A percentile compares a stretch with the other conserved stretches of the same genome.
phyloP scores from a whole-genome alignment of 2,113 vertebrate genomes.

The Penelope pileata region DNA sequence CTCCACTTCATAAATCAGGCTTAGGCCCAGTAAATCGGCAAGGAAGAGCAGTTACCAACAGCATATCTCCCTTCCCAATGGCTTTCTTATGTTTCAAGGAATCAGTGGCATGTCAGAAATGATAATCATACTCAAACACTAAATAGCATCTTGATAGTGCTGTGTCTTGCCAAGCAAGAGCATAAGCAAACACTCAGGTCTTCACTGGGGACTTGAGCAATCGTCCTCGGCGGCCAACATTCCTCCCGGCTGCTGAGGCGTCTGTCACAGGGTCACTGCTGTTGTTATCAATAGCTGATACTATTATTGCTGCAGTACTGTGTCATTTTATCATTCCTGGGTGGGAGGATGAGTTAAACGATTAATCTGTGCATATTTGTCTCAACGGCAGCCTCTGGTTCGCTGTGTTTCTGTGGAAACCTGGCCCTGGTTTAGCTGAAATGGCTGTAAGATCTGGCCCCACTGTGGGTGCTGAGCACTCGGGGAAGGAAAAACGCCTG shows the following conservation, averaged over 20 bases:
- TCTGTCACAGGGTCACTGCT: neutral
- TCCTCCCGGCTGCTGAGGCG: constrained; percentile 46
- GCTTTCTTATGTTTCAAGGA: neutral
- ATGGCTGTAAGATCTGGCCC: constrained; percentile 42
- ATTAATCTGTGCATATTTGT: constrained; percentile 28
- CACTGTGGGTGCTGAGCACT: constrained; percentile 4
- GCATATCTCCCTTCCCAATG: neutral
- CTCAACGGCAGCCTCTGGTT: neutral
- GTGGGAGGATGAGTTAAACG: constrained; percentile 53
- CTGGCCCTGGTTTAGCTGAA: constrained; percentile 45
- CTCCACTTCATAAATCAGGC: constrained; percentile 59
- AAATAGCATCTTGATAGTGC: neutral
- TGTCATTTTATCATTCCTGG: constrained; percentile 39
- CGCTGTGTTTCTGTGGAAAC: constrained; percentile 31
- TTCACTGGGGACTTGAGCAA: constrained; percentile 60
- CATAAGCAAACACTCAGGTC: constrained; percentile 62
- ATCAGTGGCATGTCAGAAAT: constrained; percentile 49
- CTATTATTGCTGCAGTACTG: neutral
- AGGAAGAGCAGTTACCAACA: neutral
- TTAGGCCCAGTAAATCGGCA: neutral
- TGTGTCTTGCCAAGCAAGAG: constrained; percentile 28
- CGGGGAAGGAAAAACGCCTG: constrained; percentile 1
- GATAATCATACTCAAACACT: constrained; percentile 27
- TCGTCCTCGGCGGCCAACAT: constrained; percentile 1
- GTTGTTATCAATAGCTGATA: constrained; percentile 23